Base-by-base conservation (phyloP, 2,113 vertebrate genomes). In the Perognathus longimembris region DNA sequence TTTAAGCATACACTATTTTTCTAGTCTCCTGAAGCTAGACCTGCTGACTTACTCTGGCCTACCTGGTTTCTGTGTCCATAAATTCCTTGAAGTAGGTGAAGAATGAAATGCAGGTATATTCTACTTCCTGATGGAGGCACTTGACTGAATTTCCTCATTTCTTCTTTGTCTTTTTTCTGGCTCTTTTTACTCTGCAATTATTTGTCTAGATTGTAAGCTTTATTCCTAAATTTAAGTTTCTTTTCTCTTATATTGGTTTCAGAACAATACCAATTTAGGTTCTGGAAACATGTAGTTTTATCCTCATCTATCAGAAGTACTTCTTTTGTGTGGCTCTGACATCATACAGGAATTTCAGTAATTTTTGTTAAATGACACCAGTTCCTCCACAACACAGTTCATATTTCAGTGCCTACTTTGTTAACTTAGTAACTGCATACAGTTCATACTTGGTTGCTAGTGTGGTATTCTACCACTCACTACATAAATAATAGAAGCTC, bases 161-260 rank as follows among this genome's bases (percentile, higher is more conserved):
- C 36, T 75, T 80, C 21, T 36, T 71, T 73, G 24, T 70, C 5
- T 12, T 77, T 42, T 75, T 71, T 76, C 22, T 74, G 20, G 38
- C 3, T 69, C 50, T 18, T 91, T 77, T 89, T 18, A 63, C 4
- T 26, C 10, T 66, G 6, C 42, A 18, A 61, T 38, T 22, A 38
- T 83, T 66, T 70, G 30, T 36, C 11, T 77, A 85, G 20, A 78
- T 67, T 84, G 73, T 17, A 38, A 40, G 36, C 78, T 50, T 88
- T 36, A 42, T 30, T 4, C 70, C 8, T 15, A 71, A 36, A 0
- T 45, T 71, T 79, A 80, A 59, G 15, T 57, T 74, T 74, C 3
- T 76, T 85, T 94, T 74, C 5, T 85, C 18, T 74, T 28, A 7
- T 84, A 4, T 87, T 21, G 63, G 24, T 78, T 92, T 92, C 12